These are phyloP conservation scores for Drosophila leontia DNA, from an alignment of 1,140 invertebrate genomes.

Conservation along the genomic window DNA sequence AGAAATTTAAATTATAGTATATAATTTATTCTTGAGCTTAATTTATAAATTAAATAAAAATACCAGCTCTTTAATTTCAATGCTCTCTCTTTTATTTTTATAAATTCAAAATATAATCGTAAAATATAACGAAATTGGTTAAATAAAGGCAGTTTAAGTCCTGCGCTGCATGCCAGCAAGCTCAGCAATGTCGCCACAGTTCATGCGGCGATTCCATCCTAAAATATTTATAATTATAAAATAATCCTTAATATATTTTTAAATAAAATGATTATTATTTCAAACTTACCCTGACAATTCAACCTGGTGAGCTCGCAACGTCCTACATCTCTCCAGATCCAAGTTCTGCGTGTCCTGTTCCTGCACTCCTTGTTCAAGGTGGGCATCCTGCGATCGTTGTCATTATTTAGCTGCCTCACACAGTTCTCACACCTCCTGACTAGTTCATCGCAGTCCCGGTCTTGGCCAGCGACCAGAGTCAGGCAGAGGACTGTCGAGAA, in stretches of 20 bases:
- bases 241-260: rapidly evolving
- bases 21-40: too few relatives aligned
- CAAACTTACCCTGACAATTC: constrained; percentile 29
- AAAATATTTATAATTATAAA: neutral
- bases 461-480: constrained; percentile 34
- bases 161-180: constrained; percentile 21
- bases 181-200: constrained; percentile 31
- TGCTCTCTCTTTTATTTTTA: constrained; percentile 37
- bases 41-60: neutral
- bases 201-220: constrained; percentile 27
- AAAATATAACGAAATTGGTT: neutral
- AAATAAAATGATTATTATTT: neutral
- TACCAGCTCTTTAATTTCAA: constrained; percentile 5
- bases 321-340: constrained; percentile 42
- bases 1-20: constrained; percentile 20
- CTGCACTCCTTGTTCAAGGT: constrained; percentile 31
- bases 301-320: constrained; percentile 41
- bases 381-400: constrained; percentile 1
- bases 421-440: constrained; percentile 9
- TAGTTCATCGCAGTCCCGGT: constrained; percentile 23
- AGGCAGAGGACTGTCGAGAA: constrained; percentile 16
- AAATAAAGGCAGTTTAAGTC: neutral
- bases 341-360: constrained; percentile 2
- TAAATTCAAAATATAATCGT: constrained; percentile 3
- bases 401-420: constrained; percentile 3